Evolutionary conservation across 2,113 vertebrate genomes (phyloP), one percentile per base, ranked within the genome.

Genomic region (Xenopus borealis): DNA sequence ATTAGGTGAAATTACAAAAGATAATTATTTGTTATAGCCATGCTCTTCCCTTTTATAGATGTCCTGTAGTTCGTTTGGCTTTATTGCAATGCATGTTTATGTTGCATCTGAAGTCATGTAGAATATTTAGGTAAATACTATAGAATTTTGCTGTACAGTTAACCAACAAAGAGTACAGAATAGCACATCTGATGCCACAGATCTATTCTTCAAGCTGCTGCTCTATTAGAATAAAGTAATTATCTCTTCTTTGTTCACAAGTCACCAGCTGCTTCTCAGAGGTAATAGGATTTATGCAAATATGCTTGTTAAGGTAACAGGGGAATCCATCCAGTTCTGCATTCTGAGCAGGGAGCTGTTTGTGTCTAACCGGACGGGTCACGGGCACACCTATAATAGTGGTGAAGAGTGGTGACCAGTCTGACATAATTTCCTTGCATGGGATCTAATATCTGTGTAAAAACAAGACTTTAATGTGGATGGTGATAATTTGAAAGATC

Each of bases 271-370:
- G 74, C 74, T 77, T 77, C 74, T 77, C 74, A 57, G 74, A 70
- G 74, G 67, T 77, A 77, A 77, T 77, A 70, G 67, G 69, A 77
- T 77, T 77, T 77, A 77, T 77, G 74, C 74, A 77, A 77, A 77
- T 77, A 50, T 55, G 67, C 74, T 77, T 77, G 66, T 77, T 77
- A 77, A 63, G 59, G 66, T 77, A 77, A 67, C 74, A 18, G 61
- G 66, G 69, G 67, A 50, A 77, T 73, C 72, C 50, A 57, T 45
- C 30, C 27, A 57, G 59, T 69, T 68, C 12, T 75, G 66, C 23
- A 75, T 68, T 62, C 58, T 62, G 46, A 57, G 61, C 74, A 64
- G 74, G 74, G 59, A 70, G 59, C 66, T 63, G 45, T 70, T 59
- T 77, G 13, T 70, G 30, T 77, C n/a, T 70, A 53, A 77, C 66